These are phyloP conservation scores for Heliconius ismenius DNA, from an alignment of 2,888 invertebrate species.

Conservation along the genomic window DNA sequence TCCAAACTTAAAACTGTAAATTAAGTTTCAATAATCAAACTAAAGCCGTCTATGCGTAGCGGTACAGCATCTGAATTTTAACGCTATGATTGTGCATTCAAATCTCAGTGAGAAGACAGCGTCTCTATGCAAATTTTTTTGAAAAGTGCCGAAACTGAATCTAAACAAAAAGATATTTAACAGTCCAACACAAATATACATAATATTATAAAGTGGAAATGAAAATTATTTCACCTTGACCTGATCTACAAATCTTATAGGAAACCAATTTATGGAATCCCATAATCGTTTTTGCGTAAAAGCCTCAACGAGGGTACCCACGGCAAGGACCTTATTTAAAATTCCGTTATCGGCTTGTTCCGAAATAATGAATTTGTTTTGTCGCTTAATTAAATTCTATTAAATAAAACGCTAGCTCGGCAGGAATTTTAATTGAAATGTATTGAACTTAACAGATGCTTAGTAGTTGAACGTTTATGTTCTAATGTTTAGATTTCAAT, in stretches of 20 bases:
- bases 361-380: constrained; percentile 27
- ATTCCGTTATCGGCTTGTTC: constrained; percentile 32
- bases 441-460: constrained; percentile 1
- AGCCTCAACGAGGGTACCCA: constrained; percentile 6
- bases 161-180: not conserved
- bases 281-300: constrained; percentile 25
- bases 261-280: constrained; percentile 3
- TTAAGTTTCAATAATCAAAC: too few relatives aligned
- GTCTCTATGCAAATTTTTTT: too few relatives aligned
- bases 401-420: constrained; percentile 3
- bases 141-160: too few relatives aligned
- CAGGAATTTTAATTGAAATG: constrained; percentile 11
- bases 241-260: not conserved
- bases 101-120: too few relatives aligned
- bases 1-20: too few relatives aligned
- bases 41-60: too few relatives aligned
- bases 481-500: not conserved
- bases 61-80: too few relatives aligned
- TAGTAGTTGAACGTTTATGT: constrained; percentile 2
- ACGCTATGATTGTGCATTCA: too few relatives aligned
- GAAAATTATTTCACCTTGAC: not conserved
- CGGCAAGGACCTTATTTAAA: constrained; percentile 22
- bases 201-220: not conserved
- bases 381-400: constrained; percentile 26
- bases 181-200: too few relatives aligned